Evolutionary conservation across 1,140 invertebrate genomes (phyloP).

Genomic region (Metaphire vulgaris): DNA sequence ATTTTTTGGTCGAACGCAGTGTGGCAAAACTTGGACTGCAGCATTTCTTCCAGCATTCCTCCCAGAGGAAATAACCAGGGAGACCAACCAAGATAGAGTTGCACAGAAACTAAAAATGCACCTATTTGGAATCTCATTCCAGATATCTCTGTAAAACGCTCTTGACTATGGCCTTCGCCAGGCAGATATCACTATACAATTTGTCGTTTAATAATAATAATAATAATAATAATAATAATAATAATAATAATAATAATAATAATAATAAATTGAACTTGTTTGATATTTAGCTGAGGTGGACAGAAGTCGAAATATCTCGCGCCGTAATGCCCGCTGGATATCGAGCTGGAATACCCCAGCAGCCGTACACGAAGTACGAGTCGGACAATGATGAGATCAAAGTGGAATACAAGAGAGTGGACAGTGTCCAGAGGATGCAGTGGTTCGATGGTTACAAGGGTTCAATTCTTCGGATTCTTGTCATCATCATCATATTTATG

Average conservation of each 20-base stretch:
- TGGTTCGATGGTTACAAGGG: constrained; percentile 6
- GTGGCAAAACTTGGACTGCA: no score
- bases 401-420: constrained; percentile 6
- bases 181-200: no score
- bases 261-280: background rate
- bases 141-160: no score
- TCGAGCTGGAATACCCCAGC: constrained; percentile 1
- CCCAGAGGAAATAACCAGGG: no score
- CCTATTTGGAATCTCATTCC: no score
- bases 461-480: background rate
- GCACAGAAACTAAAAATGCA: no score
- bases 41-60: no score
- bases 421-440: background rate
- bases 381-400: constrained; percentile 12
- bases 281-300: background rate
- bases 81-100: no score
- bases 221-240: background rate
- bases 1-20: no score
- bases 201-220: background rate
- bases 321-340: constrained; percentile 1
- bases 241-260: background rate
- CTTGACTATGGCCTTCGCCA: no score
- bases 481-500: background rate
- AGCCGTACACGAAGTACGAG: constrained; percentile 7
- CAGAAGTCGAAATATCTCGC: no score